These are phyloP conservation scores for Eubasilissa regina DNA, from an alignment of 1,140 invertebrate genomes.

Conservation along the genomic window DNA sequence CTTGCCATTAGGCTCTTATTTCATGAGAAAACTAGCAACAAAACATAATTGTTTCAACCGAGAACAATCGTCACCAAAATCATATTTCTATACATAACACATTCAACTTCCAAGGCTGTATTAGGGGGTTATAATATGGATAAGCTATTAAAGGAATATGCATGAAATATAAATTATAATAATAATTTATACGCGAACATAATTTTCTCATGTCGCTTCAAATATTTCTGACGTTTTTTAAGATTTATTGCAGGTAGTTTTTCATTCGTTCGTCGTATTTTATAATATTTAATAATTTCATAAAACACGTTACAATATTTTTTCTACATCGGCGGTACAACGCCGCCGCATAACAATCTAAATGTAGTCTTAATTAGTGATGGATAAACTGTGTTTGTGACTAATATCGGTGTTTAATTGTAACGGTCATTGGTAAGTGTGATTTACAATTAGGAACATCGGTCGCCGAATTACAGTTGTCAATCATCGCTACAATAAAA, in stretches of 20 bases:
- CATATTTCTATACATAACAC: slow-evolving; percentile 4
- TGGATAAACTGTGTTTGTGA: too few species aligned
- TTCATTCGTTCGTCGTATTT: background rate
- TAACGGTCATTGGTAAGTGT: too few species aligned
- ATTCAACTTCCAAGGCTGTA: background rate
- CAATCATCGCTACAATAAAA: too few species aligned
- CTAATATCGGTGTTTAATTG: too few species aligned
- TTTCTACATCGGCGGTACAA: too few species aligned
- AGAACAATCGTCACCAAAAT: slow-evolving; percentile 11
- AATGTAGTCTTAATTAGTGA: too few species aligned
- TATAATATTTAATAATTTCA: too few species aligned
- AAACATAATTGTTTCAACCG: background rate
- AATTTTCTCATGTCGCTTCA: background rate
- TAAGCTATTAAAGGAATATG: background rate
- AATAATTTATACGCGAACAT: background rate
- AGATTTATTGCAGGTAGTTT: background rate
- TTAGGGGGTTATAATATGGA: too few species aligned
- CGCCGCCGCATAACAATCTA: too few species aligned
- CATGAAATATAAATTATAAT: background rate
- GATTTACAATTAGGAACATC: too few species aligned
- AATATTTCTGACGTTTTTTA: background rate
- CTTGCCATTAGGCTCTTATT: slow-evolving; percentile 36
- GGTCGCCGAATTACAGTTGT: too few species aligned
- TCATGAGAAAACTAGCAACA: slow-evolving; percentile 20
- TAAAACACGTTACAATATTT: too few species aligned